Base-by-base conservation (phyloP, 2,888 invertebrate species). In the Dicranocentrus wangi region DNA sequence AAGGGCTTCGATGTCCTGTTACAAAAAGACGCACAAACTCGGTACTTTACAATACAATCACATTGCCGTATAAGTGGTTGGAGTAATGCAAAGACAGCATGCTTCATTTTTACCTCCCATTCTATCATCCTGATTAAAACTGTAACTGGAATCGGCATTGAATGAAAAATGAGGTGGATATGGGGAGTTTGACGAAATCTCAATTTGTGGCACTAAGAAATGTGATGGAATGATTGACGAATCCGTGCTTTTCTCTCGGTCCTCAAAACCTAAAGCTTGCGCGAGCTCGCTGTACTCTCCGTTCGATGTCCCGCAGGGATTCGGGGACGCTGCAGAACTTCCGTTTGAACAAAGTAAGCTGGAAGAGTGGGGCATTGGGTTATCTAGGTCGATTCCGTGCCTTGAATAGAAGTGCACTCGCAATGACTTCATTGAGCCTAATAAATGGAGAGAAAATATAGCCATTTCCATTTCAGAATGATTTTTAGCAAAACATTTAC, bases 351-450 rank as follows among this genome's bases (percentile, higher is more conserved):
- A 82, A 28, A 82, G 72, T 13, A 85, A 60, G 2, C 83, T 79
- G 15, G 85, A 83, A 47, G 85, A 85, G 75, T 86, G 85, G 28
- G 95, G 94, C 70, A 95, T 94, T 2, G 95, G 95, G 89, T 95
- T 95, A 88, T 96, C 96, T 88, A 96, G 90, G 89, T 96, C 95
- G 86, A 96, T 95, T 78, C 95, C 95, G 88, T 96, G 96, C 88
- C 95, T 92, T 89, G 95, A 95, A 88, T 94, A 95, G 90, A 96
- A 95, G 89, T 96, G 96, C 87, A 95, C 93, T 89, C 95, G 91
- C 63, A 96, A 91, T 87, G 94, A 95, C 89, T 96, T 95, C 95
- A 95, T 95, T 47, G 95, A 94, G 43, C 94, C 82, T 82, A 39
- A 2, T 21, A 17, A 47, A 19, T 17, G 42, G 58, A 47, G 21